These are phyloP conservation scores for Dissostichus mawsoni DNA, from an alignment of 2,113 vertebrate genomes.

Conservation along the genomic window DNA sequence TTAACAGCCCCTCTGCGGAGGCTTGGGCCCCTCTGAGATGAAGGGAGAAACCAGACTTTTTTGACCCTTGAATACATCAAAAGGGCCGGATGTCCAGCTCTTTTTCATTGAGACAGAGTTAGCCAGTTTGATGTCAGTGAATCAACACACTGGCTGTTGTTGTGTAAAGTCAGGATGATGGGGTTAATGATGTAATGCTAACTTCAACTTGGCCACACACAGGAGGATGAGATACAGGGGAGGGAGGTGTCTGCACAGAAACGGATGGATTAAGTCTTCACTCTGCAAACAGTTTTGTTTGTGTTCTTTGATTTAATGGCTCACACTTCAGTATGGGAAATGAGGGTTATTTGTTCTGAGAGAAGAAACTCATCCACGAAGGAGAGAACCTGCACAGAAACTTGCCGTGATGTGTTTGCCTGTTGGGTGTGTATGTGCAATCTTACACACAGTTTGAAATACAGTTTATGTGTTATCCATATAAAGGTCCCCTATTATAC, in stretches of 20 bases:
- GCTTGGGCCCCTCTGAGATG: constrained; percentile 66
- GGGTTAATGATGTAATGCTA: constrained; percentile 66
- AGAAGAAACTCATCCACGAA: constrained; percentile 27
- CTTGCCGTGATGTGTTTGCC: constrained; percentile 19
- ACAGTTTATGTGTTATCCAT: background rate
- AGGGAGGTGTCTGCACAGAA: constrained; percentile 30
- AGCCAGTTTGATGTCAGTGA: constrained; percentile 55
- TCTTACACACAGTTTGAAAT: constrained; percentile 15
- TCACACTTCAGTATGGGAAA: constrained; percentile 47
- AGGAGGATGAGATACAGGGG: constrained; percentile 28
- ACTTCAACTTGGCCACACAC: constrained; percentile 51
- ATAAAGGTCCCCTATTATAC: background rate
- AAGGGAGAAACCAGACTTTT: constrained; percentile 69
- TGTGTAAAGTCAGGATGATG: constrained; percentile 53
- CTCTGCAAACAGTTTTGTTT: constrained; percentile 56
- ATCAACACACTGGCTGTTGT: constrained; percentile 48
- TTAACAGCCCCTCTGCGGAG: constrained; percentile 59
- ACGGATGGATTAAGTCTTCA: constrained; percentile 51
- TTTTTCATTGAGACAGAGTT: constrained; percentile 35
- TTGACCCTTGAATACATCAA: constrained; percentile 73
- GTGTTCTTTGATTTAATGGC: constrained; percentile 56
- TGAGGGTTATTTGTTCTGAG: constrained; percentile 38
- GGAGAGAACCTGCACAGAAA: constrained; percentile 26
- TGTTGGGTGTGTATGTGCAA: constrained; percentile 16
- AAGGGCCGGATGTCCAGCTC: constrained; percentile 52